A percentile compares a stretch with the other conserved stretches of the same genome.
Conservation (phyloP, 1,140 invertebrate species). For the Pseudomyrmex sp. region DNA sequence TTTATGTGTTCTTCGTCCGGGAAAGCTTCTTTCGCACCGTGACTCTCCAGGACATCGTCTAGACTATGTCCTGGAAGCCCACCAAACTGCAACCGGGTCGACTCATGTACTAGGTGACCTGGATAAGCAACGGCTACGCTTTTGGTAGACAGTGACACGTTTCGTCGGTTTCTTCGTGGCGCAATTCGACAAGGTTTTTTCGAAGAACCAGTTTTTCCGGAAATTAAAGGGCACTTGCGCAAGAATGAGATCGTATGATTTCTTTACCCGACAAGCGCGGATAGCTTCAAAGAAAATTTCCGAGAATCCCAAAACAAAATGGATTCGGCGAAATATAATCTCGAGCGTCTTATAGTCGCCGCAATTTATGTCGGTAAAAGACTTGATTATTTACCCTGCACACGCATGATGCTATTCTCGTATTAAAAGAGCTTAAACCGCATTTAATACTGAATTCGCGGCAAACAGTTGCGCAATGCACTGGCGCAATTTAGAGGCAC, state of each 20-base stretch:
- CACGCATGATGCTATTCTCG: neutral
- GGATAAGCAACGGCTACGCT: slow-evolving; percentile 42
- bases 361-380: neutral
- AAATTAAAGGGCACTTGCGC: slow-evolving; percentile 3
- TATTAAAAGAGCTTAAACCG: neutral
- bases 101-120: slow-evolving; percentile 64
- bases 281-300: neutral
- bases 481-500: slow-evolving; percentile 2
- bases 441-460: slow-evolving; percentile 14
- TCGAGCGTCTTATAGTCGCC: neutral
- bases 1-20: neutral
- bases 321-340: slow-evolving; percentile 2
- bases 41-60: slow-evolving; percentile 57
- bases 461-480: slow-evolving; percentile 25
- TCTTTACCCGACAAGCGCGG: slow-evolving; percentile 7
- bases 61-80: slow-evolving; percentile 68
- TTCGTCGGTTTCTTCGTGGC: neutral
- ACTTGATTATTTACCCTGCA: neutral
- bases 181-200: neutral
- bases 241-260: slow-evolving; percentile 4
- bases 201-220: slow-evolving; percentile 7
- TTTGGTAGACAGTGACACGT: neutral
- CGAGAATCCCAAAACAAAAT: neutral
- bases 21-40: slow-evolving; percentile 4
- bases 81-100: slow-evolving; percentile 67